These are phyloP conservation scores for Paraescarpia echinospica DNA, from an alignment of 1,140 invertebrate genomes.

Conservation along the genomic window DNA sequence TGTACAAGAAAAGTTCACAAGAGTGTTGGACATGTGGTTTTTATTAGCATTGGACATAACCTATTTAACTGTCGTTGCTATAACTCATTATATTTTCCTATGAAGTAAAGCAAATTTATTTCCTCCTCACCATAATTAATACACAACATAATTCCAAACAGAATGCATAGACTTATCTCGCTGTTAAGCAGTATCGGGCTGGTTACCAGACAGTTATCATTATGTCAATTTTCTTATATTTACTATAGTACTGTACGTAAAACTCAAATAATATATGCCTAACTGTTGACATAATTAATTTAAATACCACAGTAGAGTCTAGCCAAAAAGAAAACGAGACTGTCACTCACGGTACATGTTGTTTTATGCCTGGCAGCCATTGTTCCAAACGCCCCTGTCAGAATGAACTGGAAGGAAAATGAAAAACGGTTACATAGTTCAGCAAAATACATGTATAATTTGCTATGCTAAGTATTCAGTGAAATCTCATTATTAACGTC, in stretches of 20 bases:
- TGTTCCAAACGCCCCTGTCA: neutral
- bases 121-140: neutral
- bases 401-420: neutral
- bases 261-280: neutral
- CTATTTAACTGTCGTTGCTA: neutral
- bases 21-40: neutral
- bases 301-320: neutral
- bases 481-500: no score
- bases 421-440: conserved; percentile 24
- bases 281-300: neutral
- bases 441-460: neutral
- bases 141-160: no score
- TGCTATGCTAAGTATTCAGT: no score
- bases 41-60: neutral
- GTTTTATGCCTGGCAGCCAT: conserved; percentile 6
- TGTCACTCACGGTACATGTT: neutral
- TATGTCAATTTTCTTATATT: neutral
- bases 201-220: no score
- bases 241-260: neutral
- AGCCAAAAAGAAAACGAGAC: neutral
- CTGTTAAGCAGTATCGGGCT: no score
- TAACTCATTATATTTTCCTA: no score
- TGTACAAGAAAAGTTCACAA: neutral
- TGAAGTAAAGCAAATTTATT: no score
- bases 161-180: no score